Percentiles rank a stretch among this genome's conserved stretches.
Conservation (phyloP, 2,113 vertebrate genomes). For the Pontoporia blainvillei region DNA sequence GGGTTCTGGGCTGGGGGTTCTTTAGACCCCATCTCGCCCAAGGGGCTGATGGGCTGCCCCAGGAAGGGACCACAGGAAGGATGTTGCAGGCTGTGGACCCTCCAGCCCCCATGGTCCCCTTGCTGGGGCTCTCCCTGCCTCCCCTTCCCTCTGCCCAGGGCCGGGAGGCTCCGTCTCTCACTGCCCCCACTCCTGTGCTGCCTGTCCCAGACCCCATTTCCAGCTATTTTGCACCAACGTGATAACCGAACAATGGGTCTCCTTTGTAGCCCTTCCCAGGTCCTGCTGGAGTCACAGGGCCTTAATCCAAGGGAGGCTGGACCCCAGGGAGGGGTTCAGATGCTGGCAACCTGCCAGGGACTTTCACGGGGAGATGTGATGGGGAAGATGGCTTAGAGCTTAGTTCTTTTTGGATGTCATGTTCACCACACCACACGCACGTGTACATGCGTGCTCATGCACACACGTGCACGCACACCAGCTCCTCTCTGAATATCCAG, state of each 20-base stretch:
- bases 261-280: not conserved
- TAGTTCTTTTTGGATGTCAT: not conserved
- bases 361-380: not conserved
- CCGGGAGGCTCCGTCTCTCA: not conserved
- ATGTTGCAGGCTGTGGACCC: not conserved
- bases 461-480: no score
- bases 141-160: not conserved
- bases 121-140: not conserved
- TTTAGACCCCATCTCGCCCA: not conserved
- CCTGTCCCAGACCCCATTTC: not conserved
- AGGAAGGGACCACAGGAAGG: not conserved
- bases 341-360: not conserved
- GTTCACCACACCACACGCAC: not conserved
- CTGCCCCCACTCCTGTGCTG: not conserved
- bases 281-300: not conserved
- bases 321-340: not conserved
- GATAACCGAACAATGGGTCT: conserved; percentile 42
- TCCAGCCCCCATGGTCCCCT: not conserved
- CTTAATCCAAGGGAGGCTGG: not conserved
- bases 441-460: not conserved
- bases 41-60: not conserved
- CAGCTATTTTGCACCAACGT: conserved; percentile 15
- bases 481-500: not conserved
- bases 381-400: not conserved
- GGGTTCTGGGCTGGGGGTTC: not conserved